Evolutionary conservation across 1,140 invertebrate species (phyloP), one percentile per base, ranked within the genome.

Genomic region (Conopomorpha cramerella): DNA sequence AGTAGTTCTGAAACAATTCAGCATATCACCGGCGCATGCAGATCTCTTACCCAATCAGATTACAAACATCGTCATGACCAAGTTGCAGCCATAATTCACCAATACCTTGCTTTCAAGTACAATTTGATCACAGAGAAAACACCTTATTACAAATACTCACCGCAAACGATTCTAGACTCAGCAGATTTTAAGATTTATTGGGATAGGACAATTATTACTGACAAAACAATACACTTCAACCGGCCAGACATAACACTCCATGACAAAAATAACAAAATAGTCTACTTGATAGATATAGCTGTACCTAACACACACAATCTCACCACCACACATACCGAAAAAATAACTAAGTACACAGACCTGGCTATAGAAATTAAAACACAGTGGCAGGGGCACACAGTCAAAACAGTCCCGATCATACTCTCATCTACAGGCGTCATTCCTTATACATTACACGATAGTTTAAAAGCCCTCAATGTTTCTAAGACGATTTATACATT

Each of bases 271-370:
- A n/a, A n/a, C n/a, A n/a, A n/a, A n/a, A n/a, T n/a, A n/a, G n/a
- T n/a, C n/a, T n/a, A n/a, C n/a, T n/a, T n/a, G n/a, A n/a, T n/a
- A n/a, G n/a, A n/a, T n/a, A n/a, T n/a, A n/a, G n/a, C n/a, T n/a
- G n/a, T n/a, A n/a, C n/a, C n/a, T n/a, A n/a, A n/a, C n/a, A n/a
- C n/a, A n/a, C n/a, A n/a, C n/a, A n/a, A n/a, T n/a, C n/a, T n/a
- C n/a, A n/a, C n/a, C n/a, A n/a, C n/a, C n/a, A n/a, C n/a, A n/a
- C n/a, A n/a, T n/a, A 11, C 30, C 2, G 38, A 39, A 27, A 45
- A 45, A 39, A 29, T 39, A 2, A n/a, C n/a, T 30, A 40, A 45
- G 19, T 45, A 45, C 19, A 18, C 27, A 30, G 42, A 45, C 0
- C 19, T 45, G 8, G 34, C 30, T 36, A 33, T 39, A 13, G 34